These are phyloP conservation scores for Enteromius paludinosus DNA, from an alignment of 2,797 vertebrate species.

Conservation along the genomic window DNA sequence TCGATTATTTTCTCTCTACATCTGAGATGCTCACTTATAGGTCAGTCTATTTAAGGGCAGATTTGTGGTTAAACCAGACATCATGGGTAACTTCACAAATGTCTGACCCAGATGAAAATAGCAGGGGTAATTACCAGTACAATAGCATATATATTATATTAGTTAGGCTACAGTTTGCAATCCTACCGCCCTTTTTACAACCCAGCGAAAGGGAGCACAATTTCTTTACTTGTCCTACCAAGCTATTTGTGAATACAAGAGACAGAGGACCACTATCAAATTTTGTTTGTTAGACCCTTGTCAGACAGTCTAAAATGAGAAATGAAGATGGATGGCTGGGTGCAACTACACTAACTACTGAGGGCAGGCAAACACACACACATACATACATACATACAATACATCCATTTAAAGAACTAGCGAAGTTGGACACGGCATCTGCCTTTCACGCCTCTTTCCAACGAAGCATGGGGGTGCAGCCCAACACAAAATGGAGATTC, in stretches of 20 bases:
- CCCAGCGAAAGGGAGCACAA: neutral
- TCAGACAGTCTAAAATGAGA: constrained; percentile 32
- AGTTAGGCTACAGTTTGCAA: neutral
- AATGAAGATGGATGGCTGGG: constrained; percentile 51
- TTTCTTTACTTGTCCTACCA: neutral
- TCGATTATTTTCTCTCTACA: constrained; percentile 16
- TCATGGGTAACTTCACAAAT: constrained; percentile 11
- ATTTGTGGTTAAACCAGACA: constrained; percentile 5
- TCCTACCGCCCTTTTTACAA: neutral
- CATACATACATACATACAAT: constrained; percentile 42
- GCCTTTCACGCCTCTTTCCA: constrained; percentile 51
- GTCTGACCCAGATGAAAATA: constrained; percentile 26
- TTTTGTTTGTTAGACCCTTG: constrained; percentile 35
- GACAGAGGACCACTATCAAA: constrained; percentile 32
- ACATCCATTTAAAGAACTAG: constrained; percentile 47
- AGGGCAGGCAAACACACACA: constrained; percentile 19
- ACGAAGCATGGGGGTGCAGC: constrained; percentile 49
- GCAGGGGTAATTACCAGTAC: constrained; percentile 4
- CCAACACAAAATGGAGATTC: constrained; percentile 47
- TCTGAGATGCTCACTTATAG: neutral
- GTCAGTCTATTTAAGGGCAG: constrained; percentile 14
- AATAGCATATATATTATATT: neutral
- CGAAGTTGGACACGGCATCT: constrained; percentile 51
- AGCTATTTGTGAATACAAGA: constrained; percentile 11
- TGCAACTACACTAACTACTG: constrained; percentile 40